Percentiles rank a stretch among this genome's conserved stretches.
Conservation (phyloP, 2,797 vertebrate species). For the Sebastiscus albofasciatus region DNA sequence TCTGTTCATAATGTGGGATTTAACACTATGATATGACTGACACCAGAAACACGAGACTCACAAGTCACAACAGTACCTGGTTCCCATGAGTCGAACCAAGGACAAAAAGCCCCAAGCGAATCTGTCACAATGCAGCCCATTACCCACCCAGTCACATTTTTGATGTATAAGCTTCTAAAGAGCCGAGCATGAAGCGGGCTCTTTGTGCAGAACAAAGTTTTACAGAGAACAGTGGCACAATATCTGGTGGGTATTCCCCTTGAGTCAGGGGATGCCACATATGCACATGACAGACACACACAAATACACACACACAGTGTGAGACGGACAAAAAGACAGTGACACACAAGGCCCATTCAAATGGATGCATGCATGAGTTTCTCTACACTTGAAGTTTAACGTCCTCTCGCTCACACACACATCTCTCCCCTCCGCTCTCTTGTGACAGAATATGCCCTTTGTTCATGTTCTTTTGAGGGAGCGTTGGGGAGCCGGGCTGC, state of each 20-base stretch:
- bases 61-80: conserved; percentile 47
- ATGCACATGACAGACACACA: conserved; percentile 32
- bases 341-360: conserved; percentile 48
- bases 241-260: conserved; percentile 69
- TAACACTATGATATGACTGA: conserved; percentile 45
- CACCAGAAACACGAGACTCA: conserved; percentile 58
- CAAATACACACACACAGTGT: background rate
- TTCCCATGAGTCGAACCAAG: conserved; percentile 76
- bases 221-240: conserved; percentile 63
- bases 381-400: conserved; percentile 44
- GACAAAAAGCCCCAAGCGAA: conserved; percentile 60
- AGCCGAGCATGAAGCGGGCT: conserved; percentile 54
- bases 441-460: conserved; percentile 73
- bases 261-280: conserved; percentile 46
- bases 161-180: conserved; percentile 71
- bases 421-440: conserved; percentile 25
- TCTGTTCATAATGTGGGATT: conserved; percentile 40
- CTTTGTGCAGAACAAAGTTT: conserved; percentile 74
- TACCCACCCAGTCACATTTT: conserved; percentile 62
- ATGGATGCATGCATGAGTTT: conserved; percentile 31
- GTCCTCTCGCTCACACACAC: conserved; percentile 18
- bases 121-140: conserved; percentile 54
- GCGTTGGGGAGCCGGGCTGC: conserved; percentile 42
- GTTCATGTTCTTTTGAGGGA: conserved; percentile 69
- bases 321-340: conserved; percentile 1